Evolutionary conservation across 2,113 vertebrate species (phyloP).

Genomic region (Sclerurus mexicanus): DNA sequence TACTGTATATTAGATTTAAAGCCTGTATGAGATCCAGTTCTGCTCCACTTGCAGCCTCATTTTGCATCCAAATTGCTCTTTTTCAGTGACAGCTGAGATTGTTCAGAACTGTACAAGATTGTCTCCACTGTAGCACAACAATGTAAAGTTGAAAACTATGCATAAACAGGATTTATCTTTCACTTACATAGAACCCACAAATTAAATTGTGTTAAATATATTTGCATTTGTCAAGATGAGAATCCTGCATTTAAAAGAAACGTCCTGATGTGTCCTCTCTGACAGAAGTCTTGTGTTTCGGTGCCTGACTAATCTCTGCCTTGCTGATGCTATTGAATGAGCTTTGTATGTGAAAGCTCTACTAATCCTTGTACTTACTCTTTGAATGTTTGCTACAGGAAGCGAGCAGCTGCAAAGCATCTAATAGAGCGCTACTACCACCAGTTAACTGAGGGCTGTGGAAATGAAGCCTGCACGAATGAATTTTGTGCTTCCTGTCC

Average conservation of each 20-base stretch:
- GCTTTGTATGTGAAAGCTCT: conserved; percentile 69
- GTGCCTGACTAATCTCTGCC: conserved; percentile 72
- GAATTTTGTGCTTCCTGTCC: conserved; percentile 95
- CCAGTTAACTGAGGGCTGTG: conserved; percentile 99
- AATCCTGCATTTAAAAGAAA: conserved; percentile 21
- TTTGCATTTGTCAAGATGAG: not conserved
- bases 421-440: conserved; percentile 99
- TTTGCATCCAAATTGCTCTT: not conserved
- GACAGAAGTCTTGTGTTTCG: conserved; percentile 38
- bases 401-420: conserved; percentile 99
- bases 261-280: not conserved
- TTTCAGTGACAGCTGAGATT: not conserved
- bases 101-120: not conserved
- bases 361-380: conserved; percentile 79
- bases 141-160: not conserved
- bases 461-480: conserved; percentile 99
- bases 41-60: not conserved
- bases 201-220: not conserved
- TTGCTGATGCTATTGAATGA: conserved; percentile 66
- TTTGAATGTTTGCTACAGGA: conserved; percentile 90
- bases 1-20: not conserved
- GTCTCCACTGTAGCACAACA: not conserved
- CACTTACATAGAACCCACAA: not conserved
- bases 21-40: not conserved
- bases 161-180: not conserved